Evolutionary conservation across 30 jellyfish, hydroid and myxozoan species (phyloP).

Genomic region (Chrysaora quinquecirrha): DNA sequence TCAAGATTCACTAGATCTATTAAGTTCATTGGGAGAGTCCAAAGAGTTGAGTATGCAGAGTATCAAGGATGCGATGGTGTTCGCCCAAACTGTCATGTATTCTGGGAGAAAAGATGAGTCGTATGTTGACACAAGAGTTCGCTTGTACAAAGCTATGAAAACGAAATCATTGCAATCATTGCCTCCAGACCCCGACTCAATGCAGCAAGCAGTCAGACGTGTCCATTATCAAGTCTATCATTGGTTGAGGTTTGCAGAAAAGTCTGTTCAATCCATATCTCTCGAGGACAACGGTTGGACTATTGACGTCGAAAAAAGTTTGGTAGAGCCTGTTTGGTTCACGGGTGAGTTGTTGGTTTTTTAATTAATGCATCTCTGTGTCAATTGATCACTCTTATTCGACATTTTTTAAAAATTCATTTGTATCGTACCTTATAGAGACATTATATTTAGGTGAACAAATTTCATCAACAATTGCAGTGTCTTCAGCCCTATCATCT

Average conservation of each 20-base stretch:
- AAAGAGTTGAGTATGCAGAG: constrained; percentile 31
- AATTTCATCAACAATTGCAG: constrained; percentile 3
- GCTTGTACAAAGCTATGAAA: constrained; percentile 13
- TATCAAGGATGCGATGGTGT: constrained; percentile 5
- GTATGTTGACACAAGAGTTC: constrained; percentile 30
- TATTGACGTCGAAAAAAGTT: constrained; percentile 26
- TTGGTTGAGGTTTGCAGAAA: constrained; percentile 45
- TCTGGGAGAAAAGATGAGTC: constrained; percentile 29
- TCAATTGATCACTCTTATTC: constrained; percentile 6
- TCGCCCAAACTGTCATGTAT: constrained; percentile 26
- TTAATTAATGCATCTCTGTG: not conserved
- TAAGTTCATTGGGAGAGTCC: constrained; percentile 40
- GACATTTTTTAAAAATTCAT: not conserved
- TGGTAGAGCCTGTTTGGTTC: constrained; percentile 43
- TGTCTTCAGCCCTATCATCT: constrained; percentile 22
- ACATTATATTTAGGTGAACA: constrained; percentile 17
- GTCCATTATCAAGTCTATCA: constrained; percentile 27
- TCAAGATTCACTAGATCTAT: constrained; percentile 31
- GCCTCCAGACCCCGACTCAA: constrained; percentile 36
- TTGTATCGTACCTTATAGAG: too few relatives aligned
- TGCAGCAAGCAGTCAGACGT: constrained; percentile 28
- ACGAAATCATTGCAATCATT: constrained; percentile 19
- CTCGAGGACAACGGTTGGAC: constrained; percentile 57
- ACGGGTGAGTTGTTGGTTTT: constrained; percentile 26
- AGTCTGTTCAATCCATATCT: constrained; percentile 29